Conservation (phyloP, 2,797 vertebrate genomes). For the Petrocephalus sullivani region DNA sequence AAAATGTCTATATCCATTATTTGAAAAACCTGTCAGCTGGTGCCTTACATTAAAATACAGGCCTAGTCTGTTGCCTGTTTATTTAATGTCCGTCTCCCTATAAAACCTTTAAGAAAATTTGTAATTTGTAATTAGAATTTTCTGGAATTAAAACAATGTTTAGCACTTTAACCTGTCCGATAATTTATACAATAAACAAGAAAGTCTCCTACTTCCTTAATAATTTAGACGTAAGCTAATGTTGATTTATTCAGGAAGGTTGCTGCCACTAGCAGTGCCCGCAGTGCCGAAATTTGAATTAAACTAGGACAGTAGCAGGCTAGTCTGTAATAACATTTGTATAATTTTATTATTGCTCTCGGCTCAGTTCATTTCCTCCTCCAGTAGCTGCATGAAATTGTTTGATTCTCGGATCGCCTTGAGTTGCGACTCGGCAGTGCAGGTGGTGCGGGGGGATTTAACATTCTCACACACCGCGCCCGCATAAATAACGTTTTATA, state of each 20-base stretch:
- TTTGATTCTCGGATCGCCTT: conserved; percentile 73
- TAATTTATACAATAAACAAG: conserved; percentile 83
- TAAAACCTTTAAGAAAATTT: conserved; percentile 26
- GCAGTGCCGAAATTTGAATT: conserved; percentile 74
- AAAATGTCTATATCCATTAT: conserved; percentile 15
- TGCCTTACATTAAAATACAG: neutral
- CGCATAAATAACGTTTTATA: conserved; percentile 30
- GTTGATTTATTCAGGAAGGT: conserved; percentile 98
- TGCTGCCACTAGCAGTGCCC: conserved; percentile 65
- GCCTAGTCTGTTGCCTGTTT: neutral
- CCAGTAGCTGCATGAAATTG: conserved; percentile 78
- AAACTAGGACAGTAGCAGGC: conserved; percentile 79
- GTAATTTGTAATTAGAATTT: conserved; percentile 28
- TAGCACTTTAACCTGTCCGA: conserved; percentile 54
- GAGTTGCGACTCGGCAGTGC: conserved; percentile 70
- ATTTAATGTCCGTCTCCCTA: neutral
- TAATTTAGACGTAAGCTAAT: conserved; percentile 99
- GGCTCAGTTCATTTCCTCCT: conserved; percentile 79
- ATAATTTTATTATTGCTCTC: conserved; percentile 80
- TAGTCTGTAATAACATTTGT: conserved; percentile 83
- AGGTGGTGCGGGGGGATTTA: conserved; percentile 54
- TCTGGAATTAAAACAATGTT: conserved; percentile 38
- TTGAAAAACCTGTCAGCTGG: conserved; percentile 9
- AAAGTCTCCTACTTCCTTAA: conserved; percentile 97
- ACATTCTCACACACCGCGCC: conserved; percentile 51